Evolutionary conservation across 2,888 invertebrate species (phyloP).

Genomic region (Linnaemya vulpina): DNA sequence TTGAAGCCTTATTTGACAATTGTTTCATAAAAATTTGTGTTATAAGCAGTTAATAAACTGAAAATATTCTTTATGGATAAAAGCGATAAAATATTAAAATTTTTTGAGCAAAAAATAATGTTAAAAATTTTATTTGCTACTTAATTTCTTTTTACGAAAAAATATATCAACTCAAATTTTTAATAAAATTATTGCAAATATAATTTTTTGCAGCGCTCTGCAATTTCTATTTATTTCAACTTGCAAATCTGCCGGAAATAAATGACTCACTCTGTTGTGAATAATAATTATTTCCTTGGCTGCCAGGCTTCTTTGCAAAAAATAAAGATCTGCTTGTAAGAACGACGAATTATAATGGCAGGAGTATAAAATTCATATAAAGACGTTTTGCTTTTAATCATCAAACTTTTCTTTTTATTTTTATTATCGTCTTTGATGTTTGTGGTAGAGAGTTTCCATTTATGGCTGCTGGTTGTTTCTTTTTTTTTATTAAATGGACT

Average conservation of each 20-base stretch:
- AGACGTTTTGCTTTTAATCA: neutral
- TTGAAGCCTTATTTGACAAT: too few relatives aligned
- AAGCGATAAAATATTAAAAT: too few relatives aligned
- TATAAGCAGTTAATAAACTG: too few relatives aligned
- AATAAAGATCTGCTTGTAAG: neutral
- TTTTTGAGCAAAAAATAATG: too few relatives aligned
- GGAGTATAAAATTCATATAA: neutral
- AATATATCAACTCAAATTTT: too few relatives aligned
- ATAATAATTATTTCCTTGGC: neutral
- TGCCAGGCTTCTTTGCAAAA: neutral
- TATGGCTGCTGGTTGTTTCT: too few relatives aligned
- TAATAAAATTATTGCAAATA: too few relatives aligned
- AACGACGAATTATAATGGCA: neutral
- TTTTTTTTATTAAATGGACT: conserved; percentile 24
- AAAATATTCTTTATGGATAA: too few relatives aligned
- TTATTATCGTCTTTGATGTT: conserved; percentile 9
- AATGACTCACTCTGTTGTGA: neutral
- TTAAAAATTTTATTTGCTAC: too few relatives aligned
- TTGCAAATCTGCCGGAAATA: neutral
- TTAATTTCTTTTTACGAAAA: too few relatives aligned
- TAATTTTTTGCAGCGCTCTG: too few relatives aligned
- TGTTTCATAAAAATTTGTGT: too few relatives aligned
- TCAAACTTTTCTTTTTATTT: neutral
- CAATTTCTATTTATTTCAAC: neutral
- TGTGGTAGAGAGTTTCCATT: neutral